phyloP scores from a whole-genome alignment of 2,888 invertebrate species.

The Drosophila atroscutellata region DNA sequence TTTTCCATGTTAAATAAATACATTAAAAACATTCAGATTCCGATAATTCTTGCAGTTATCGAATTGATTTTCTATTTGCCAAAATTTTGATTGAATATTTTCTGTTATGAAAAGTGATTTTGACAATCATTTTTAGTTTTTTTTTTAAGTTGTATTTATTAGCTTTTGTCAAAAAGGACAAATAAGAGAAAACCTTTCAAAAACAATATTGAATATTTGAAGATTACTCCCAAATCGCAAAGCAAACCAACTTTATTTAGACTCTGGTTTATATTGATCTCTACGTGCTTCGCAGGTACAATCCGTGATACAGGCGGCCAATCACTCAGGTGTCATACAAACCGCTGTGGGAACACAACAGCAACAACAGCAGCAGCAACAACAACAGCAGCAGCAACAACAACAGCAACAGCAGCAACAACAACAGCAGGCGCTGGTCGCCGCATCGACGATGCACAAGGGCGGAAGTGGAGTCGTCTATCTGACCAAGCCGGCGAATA shows the following conservation, averaged over 20 bases:
- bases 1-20: too few species aligned
- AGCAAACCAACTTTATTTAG: neutral
- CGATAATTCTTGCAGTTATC: neutral
- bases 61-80: neutral
- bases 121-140: neutral
- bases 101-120: neutral
- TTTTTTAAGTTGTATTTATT: neutral
- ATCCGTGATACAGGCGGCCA: constrained; percentile 97
- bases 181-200: neutral
- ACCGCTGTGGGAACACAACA: constrained; percentile 91
- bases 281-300: constrained; percentile 89
- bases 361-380: constrained; percentile 54
- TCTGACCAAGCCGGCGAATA: constrained; percentile 92
- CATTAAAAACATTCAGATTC: neutral
- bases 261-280: neutral
- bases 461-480: constrained; percentile 88
- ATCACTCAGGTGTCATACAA: constrained; percentile 98
- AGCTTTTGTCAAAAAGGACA: neutral
- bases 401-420: constrained; percentile 37
- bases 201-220: neutral
- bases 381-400: constrained; percentile 44
- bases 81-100: neutral
- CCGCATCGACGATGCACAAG: constrained; percentile 88
- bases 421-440: constrained; percentile 89
- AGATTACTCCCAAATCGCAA: neutral